phyloP scores from a whole-genome alignment of 2,888 invertebrate genomes.

The Brachynemurus nebulosus region DNA sequence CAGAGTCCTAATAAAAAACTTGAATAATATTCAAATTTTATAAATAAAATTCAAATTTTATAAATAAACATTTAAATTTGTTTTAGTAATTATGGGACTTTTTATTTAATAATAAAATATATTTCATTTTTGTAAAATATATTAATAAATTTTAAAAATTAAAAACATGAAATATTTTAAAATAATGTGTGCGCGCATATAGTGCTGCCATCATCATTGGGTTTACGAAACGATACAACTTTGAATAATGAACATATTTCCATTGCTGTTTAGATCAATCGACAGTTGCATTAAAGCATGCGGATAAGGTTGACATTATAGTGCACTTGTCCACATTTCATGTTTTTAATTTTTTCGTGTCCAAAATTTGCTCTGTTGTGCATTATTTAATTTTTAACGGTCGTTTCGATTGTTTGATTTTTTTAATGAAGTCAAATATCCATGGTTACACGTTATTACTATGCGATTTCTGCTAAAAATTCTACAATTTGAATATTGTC shows the following conservation, averaged over 20 bases:
- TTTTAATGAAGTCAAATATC: no score
- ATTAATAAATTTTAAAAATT: neutral
- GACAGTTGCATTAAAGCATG: slow-evolving; percentile 15
- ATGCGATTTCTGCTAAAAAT: neutral
- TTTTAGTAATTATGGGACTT: no score
- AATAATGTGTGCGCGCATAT: neutral
- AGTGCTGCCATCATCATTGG: neutral
- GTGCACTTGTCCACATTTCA: slow-evolving; percentile 8
- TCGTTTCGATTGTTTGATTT: no score
- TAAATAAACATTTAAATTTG: no score
- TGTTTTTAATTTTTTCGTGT: slow-evolving; percentile 1
- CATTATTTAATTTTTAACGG: no score
- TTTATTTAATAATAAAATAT: neutral
- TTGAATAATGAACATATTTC: neutral
- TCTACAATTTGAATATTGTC: neutral
- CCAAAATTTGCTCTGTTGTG: no score
- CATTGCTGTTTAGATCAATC: slow-evolving; percentile 5
- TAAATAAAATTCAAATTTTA: no score
- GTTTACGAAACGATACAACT: neutral
- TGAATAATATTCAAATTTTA: no score
- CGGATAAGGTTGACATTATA: slow-evolving; percentile 9
- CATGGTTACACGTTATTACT: no score
- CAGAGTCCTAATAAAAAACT: no score
- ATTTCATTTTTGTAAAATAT: neutral
- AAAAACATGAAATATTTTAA: neutral